These are phyloP conservation scores for Nomia melanderi DNA, from an alignment of 1,140 invertebrate species.

Conservation along the genomic window DNA sequence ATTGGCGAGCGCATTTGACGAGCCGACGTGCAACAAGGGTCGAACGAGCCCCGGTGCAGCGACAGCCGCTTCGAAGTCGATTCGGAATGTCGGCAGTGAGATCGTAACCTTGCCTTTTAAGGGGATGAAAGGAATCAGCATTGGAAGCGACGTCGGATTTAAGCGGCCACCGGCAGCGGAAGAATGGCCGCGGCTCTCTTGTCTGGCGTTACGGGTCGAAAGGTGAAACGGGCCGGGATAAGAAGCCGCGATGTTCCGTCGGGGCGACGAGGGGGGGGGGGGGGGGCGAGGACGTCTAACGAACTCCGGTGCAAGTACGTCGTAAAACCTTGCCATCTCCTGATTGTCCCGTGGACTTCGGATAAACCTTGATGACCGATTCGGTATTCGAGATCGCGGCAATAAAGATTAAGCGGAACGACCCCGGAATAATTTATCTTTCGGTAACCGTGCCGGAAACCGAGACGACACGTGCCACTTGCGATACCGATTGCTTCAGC, in stretches of 20 bases:
- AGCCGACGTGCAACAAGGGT: conserved; percentile 41
- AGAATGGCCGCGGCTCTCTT: conserved; percentile 11
- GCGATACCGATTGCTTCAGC: no score
- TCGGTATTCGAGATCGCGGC: conserved; percentile 49
- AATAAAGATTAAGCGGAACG: conserved; percentile 43
- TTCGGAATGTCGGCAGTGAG: conserved; percentile 42
- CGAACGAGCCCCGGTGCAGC: no score
- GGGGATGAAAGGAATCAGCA: conserved; percentile 60
- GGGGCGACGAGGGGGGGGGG: no score
- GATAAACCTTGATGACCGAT: conserved; percentile 42
- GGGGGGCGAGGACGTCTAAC: conserved; percentile 55
- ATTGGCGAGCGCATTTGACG: conserved; percentile 24
- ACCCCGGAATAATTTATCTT: conserved; percentile 30
- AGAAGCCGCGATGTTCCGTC: no score
- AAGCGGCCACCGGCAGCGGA: conserved; percentile 27
- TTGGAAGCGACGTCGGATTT: conserved; percentile 56
- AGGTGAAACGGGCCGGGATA: conserved; percentile 35
- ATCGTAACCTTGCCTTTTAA: conserved; percentile 58
- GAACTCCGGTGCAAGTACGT: conserved; percentile 58
- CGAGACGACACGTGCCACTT: conserved; percentile 14
- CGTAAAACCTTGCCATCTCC: conserved; percentile 52
- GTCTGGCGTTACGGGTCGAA: conserved; percentile 17
- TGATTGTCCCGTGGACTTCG: conserved; percentile 46
- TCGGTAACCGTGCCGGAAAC: conserved; percentile 1
- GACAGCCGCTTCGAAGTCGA: conserved; percentile 30